Base-by-base conservation (phyloP, 35 echinoderm and acorn worm species). In the Ophioderma brevispina region DNA sequence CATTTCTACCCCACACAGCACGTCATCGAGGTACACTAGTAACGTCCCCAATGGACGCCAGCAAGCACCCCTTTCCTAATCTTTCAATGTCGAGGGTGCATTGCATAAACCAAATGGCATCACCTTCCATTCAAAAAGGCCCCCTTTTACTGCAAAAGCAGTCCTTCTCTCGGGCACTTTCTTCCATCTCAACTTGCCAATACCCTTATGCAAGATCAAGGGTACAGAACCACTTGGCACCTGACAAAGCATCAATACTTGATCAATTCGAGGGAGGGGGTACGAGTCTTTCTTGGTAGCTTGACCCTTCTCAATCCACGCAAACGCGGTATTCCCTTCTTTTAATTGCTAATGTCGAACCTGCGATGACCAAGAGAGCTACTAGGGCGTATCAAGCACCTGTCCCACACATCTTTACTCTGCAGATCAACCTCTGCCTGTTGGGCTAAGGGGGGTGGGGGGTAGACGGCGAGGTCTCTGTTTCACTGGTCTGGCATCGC, bases 21-120 rank as follows among this genome's bases (percentile, higher is more conserved):
- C 76, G 64, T 91, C 83, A 75, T 93, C 78, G 13, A 93, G 59
- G 35, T 89, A 93, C 4, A 92, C 64, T 30, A 88, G 78, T 38
- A 81, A 33, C 5, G 39, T 59, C 38, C 82, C 86, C 91, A 93
- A 10, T 89, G 85, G 34, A 89, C 28, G 28, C 86, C 86, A 31
- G 43, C 31, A n/a, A 93, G 34, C 8, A 90, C 80, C 23, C 77
- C 8, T 33, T 91, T 83, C 93, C 82, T 95, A 23, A 91, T 59
- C 84, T 31, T 87, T 94, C 81, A 78, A 95, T 91, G 35, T 78
- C 91, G 0, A 80, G 1, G 81, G 88, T 3, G 92, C 89, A 35
- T 91, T 91, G 38, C 84, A 76, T 13, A 95, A 50, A 18, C 82
- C 93, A 76, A 87, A 91, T 23, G 92, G 82, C 92, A 90, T 85